Evolutionary conservation across 1,140 invertebrate genomes (phyloP), one percentile per base, ranked within the genome.

Genomic region (Agrilus planipennis): DNA sequence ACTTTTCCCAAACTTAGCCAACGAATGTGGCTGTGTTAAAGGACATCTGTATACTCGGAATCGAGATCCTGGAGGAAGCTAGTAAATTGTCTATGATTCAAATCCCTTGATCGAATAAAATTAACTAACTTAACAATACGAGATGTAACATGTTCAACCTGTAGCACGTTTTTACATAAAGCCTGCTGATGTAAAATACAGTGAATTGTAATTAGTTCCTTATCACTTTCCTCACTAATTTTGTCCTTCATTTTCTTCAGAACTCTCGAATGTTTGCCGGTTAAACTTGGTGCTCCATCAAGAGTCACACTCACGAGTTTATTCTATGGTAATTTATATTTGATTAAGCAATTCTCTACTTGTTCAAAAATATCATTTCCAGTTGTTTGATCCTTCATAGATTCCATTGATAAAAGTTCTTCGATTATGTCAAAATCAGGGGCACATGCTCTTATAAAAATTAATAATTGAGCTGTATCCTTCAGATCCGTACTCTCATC

Each of bases 201-300:
- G 22, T 25, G 22, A 7, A 25, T 6, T 25, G 5, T 5, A 25
- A 25, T 25, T 11, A 25, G 5, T 7, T 39, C 17, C n/a, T n/a
- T n/a, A n/a, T n/a, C n/a, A n/a, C n/a, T n/a, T n/a, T n/a, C n/a
- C 14, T 32, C 20, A 29, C 20, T 34, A 21, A 32, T 30, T 10
- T 6, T 23, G 31, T 41, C n/a, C 29, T 32, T 16, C 31, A 32
- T 16, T 21, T 30, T 17, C 34, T 41, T 41, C 15, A 34, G 15
- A 4, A 43, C 9, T n/a, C n/a, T n/a, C 12, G 41, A 43, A 15
- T 36, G 25, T 11, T 31, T 46, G 25, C 53, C 53, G 39, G 46
- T 35, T 51, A 54, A 55, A 27, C 49, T 47, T 48, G 47, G 53
- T 39, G 47, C 54, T 41, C 51, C 51, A 52, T 55, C 51, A 37